A percentile compares a stretch with the other conserved stretches of the same genome.
Conservation (phyloP, 2,888 invertebrate species). For the Penaeus monodon region DNA sequence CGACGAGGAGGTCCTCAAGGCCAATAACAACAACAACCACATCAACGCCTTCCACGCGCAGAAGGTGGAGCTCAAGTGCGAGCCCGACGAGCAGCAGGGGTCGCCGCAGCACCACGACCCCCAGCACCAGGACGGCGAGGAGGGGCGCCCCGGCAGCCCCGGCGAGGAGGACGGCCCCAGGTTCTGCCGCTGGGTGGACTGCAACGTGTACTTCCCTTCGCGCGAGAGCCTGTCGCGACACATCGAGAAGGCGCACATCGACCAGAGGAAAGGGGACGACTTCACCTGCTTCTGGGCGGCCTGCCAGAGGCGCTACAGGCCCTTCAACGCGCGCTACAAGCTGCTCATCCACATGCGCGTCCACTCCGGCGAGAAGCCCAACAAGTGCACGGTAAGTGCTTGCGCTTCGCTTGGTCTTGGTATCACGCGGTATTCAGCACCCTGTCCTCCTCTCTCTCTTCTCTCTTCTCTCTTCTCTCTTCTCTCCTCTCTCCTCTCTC, state of each 20-base stretch:
- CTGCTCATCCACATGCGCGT: conserved; percentile 96
- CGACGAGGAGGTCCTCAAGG: not conserved
- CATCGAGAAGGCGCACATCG: conserved; percentile 81
- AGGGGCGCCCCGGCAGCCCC: conserved; percentile 66
- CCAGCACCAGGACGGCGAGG: conserved; percentile 62
- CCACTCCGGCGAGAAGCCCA: conserved; percentile 98
- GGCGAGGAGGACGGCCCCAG: conserved; percentile 59
- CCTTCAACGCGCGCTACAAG: conserved; percentile 98
- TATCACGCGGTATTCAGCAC: not conserved
- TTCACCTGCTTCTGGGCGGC: conserved; percentile 94
- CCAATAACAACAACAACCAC: conserved; percentile 26
- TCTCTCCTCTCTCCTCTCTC: not conserved
- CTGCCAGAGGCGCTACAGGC: conserved; percentile 88
- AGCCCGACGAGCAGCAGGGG: conserved; percentile 20
- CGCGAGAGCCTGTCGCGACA: conserved; percentile 84
- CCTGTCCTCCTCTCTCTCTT: conserved; percentile 28
- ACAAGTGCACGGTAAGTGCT: conserved; percentile 92
- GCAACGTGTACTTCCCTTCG: conserved; percentile 82
- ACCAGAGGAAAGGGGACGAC: conserved; percentile 78
- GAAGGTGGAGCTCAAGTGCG: conserved; percentile 34
- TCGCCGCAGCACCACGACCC: not conserved
- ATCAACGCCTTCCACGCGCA: not conserved
- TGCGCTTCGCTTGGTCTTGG: not conserved
- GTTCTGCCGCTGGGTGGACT: conserved; percentile 88
- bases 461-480: not conserved